Conservation (phyloP, 2,888 invertebrate species). For the Nemotelus pantherinus region DNA sequence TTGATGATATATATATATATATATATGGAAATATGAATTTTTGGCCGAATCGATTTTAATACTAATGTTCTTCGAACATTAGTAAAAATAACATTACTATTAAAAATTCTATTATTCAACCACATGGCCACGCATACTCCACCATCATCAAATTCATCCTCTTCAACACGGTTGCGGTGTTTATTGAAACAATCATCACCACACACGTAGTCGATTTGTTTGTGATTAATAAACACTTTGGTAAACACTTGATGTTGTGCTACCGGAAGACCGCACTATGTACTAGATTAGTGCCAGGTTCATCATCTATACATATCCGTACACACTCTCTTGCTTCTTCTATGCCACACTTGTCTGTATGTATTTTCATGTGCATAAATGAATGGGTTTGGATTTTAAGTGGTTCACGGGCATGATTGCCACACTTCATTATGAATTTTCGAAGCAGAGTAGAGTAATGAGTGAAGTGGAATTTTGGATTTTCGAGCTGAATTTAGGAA, state of each 20-base stretch:
- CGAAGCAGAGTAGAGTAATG: not conserved
- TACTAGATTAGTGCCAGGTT: not conserved
- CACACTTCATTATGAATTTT: not conserved
- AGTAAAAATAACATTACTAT: too few species aligned
- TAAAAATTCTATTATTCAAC: too few species aligned
- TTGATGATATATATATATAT: too few species aligned
- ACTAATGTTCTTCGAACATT: too few species aligned
- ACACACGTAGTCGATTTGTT: constrained; percentile 42
- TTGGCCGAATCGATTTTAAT: too few species aligned
- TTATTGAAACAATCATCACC: constrained; percentile 49
- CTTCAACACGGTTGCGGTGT: not conserved
- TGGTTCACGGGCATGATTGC: not conserved
- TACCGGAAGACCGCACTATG: not conserved
- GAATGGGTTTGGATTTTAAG: not conserved
- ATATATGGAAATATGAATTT: too few species aligned
- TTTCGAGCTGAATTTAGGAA: too few species aligned
- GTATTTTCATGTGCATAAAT: not conserved
- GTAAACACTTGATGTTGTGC: constrained; percentile 44
- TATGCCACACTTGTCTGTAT: not conserved
- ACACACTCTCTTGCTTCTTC: too few species aligned
- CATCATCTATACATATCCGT: too few species aligned
- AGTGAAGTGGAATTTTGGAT: too few species aligned
- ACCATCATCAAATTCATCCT: too few species aligned
- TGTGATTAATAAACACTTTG: constrained; percentile 49
- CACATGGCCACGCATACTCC: too few species aligned